A percentile compares a stretch with the other conserved stretches of the same genome.
These are phyloP conservation scores for Melanostoma scalare DNA, from an alignment of 2,888 invertebrate species.

Conservation along the genomic window DNA sequence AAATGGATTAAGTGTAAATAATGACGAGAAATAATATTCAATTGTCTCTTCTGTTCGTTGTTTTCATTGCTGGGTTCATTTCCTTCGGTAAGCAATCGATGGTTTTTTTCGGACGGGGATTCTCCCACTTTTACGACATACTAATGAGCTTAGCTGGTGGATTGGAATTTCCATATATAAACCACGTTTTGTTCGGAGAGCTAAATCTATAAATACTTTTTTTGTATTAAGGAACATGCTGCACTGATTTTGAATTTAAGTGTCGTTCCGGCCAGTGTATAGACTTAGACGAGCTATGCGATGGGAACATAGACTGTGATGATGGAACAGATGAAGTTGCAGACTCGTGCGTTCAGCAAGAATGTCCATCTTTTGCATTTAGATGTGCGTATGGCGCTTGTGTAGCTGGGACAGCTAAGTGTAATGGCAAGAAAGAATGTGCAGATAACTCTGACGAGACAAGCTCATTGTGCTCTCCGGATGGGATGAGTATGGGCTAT, in stretches of 20 bases:
- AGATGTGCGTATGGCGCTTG: slow-evolving; percentile 79
- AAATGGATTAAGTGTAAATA: slow-evolving; percentile 10
- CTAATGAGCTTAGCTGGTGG: too few species aligned
- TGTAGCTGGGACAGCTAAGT: slow-evolving; percentile 65
- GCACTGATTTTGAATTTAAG: slow-evolving; percentile 74
- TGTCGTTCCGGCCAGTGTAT: slow-evolving; percentile 79
- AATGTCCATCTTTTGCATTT: slow-evolving; percentile 83
- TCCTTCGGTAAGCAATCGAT: slow-evolving; percentile 20
- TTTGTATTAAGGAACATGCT: slow-evolving; percentile 53
- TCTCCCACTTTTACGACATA: neutral
- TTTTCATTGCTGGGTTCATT: slow-evolving; percentile 14
- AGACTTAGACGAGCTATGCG: slow-evolving; percentile 74
- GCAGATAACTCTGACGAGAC: slow-evolving; percentile 75
- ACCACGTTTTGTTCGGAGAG: neutral
- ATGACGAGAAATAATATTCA: slow-evolving; percentile 13
- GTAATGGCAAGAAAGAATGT: slow-evolving; percentile 74
- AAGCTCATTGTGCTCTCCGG: slow-evolving; percentile 12
- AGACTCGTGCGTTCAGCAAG: slow-evolving; percentile 75
- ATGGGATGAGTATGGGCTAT: neutral
- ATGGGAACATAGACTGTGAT: slow-evolving; percentile 77
- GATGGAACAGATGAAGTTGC: slow-evolving; percentile 79
- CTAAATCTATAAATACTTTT: neutral
- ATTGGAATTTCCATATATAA: slow-evolving; percentile 13
- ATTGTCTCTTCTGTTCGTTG: neutral
- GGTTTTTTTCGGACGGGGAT: neutral